Base-by-base conservation (phyloP, 2,888 invertebrate genomes). In the Rambutsinella grinnellia region DNA sequence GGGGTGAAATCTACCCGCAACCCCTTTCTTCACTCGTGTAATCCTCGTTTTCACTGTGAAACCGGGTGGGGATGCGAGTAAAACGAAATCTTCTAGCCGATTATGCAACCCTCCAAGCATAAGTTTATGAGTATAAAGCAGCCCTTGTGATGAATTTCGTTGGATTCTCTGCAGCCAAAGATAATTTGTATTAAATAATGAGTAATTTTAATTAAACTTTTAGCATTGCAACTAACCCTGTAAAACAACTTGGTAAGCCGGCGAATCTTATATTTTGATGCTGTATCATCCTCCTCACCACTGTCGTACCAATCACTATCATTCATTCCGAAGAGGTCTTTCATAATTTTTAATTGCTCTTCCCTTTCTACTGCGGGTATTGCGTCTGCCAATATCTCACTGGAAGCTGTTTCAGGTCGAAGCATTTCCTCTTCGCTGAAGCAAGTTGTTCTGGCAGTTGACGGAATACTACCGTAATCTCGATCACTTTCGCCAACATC, bases 1-100 rank as follows among this genome's bases (percentile, higher is more conserved):
- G 0, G 99, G 99, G 87, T 95, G 99, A 21, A 99, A 90, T 0
- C 97, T 97, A 49, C 98, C 89, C 87, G 99, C 99, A 92, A 99
- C 95, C 69, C 99, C 99, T 86, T 97, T 97, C 81, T 97, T 92
- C 87, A 99, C 99, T 28, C 99, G 90, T 0, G 97, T 97, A 85
- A 99, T 99, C 81, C 97, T 90, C 86, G 99, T 99, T 86, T 97
- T 97, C 86, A 97, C 95, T 74, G 95, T 90, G 36, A 94, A 92
- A 80, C 96, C 95, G 85, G 97, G 95, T 49, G 93, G 92, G 0
- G 96, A 97, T 3, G 98, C 97, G 84, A 94, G 93, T 84, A 94
- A 88, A 0, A 96, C 95, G 87, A 97, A 99, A 66, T 92, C 92
- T 84, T 97, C 96, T 49, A 97, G 91, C 79, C 94, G 92, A 1